Base-by-base conservation (phyloP, 2,113 vertebrate species). In the Pantherophis guttatus region DNA sequence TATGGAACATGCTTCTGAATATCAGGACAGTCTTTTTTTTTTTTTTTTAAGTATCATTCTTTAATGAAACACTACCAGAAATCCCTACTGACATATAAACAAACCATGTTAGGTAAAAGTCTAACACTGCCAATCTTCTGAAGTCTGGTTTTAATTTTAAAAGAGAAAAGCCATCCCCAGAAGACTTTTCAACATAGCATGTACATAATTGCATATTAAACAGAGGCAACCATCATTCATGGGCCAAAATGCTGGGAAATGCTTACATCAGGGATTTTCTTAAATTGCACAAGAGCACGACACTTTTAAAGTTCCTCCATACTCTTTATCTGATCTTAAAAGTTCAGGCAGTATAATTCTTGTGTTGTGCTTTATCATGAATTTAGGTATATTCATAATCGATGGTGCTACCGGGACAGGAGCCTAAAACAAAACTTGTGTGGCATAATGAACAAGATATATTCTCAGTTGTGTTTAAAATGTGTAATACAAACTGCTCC, bases 21-120 rank as follows among this genome's bases (percentile, higher is more conserved):
- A 93, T 92, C 93, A 94, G 96, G 93, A 48, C 39, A 39, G 95
- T 94, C 75, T 59, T 90, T 93, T 93, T 91, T 93, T 93, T 93
- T 39, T 39, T 39, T 96, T 88, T 13, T 65, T 48, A 48, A 75
- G 9, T 33, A 21, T 58, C 55, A 55, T 88, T 52, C 57, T 48
- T 62, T 90, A 50, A 24, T 62, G 57, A 39, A 59, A 15, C 57
- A 89, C 10, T 70, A 11, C 39, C 33, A 39, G n/a, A 21, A 89
- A 70, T 70, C 65, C 65, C 65, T n/a, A 70, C n/a, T 70, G 65
- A 33, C 29, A n/a, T 55, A 21, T 33, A n/a, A 88, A 54, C 12
- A 29, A 87, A 54, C 29, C 26, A 53, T 29, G 3, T 8, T 92
- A 93, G 87, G 87, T 86, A 93, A 91, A 90, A 95, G 39, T 88